These are phyloP conservation scores for Tenualosa thibaudeaui DNA, from an alignment of 2,797 vertebrate species.

Conservation along the genomic window DNA sequence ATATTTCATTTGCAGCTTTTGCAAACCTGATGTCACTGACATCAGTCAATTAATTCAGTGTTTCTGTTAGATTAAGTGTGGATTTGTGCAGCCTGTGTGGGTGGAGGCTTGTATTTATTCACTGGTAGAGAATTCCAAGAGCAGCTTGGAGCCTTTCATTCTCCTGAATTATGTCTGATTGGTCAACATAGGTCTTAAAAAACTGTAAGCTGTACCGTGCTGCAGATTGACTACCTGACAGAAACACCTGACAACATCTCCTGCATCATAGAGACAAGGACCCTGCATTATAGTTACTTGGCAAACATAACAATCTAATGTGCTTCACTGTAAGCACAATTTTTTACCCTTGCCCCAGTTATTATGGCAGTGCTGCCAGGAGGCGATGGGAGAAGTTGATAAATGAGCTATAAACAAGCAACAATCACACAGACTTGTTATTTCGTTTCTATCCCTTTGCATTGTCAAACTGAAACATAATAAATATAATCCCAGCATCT, in stretches of 20 bases:
- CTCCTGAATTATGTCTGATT: slow-evolving; percentile 56
- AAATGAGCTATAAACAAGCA: slow-evolving; percentile 29
- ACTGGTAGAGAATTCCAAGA: slow-evolving; percentile 41
- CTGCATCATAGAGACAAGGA: slow-evolving; percentile 36
- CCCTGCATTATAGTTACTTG: slow-evolving; percentile 48
- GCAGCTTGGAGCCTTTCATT: slow-evolving; percentile 51
- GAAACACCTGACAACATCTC: background rate
- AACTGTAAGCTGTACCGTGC: slow-evolving; percentile 27
- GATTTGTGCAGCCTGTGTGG: slow-evolving; percentile 48
- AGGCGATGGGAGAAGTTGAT: slow-evolving; percentile 32
- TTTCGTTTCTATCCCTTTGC: slow-evolving; percentile 38
- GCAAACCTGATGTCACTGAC: slow-evolving; percentile 61
- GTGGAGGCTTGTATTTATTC: slow-evolving; percentile 48
- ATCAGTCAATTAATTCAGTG: slow-evolving; percentile 58
- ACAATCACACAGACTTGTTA: background rate
- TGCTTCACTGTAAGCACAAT: background rate
- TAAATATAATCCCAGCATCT: slow-evolving; percentile 44
- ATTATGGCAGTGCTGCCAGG: slow-evolving; percentile 31
- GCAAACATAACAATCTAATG: slow-evolving; percentile 49
- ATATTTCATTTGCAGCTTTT: slow-evolving; percentile 58
- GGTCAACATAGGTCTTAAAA: slow-evolving; percentile 36
- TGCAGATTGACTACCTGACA: slow-evolving; percentile 33
- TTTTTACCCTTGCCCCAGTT: slow-evolving; percentile 25
- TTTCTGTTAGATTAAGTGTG: slow-evolving; percentile 51
- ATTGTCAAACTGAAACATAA: slow-evolving; percentile 28